Percentiles rank a stretch among this genome's conserved stretches.
These are phyloP conservation scores for Eupelmus urozonus DNA, from an alignment of 2,888 invertebrate species.

Conservation along the genomic window DNA sequence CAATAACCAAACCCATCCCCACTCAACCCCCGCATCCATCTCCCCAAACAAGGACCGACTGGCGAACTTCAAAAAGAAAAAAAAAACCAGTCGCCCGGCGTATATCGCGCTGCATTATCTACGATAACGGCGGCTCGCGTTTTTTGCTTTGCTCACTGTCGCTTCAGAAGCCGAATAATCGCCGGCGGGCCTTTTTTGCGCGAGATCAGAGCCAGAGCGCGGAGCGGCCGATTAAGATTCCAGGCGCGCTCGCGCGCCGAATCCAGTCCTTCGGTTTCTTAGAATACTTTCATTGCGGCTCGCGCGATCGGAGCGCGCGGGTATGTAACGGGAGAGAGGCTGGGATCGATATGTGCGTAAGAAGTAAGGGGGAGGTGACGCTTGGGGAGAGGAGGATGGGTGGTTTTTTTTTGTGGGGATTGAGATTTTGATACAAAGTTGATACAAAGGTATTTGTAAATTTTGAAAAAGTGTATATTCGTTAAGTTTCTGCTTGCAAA, in stretches of 20 bases:
- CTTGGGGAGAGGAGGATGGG: no score
- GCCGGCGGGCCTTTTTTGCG: conserved; percentile 20
- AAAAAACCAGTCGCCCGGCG: conserved; percentile 19
- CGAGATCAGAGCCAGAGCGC: neutral
- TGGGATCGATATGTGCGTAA: no score
- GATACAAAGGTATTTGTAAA: no score
- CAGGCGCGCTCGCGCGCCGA: conserved; percentile 39
- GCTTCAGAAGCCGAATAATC: conserved; percentile 46
- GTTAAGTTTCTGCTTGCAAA: no score
- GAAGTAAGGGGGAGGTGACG: no score
- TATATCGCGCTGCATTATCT: conserved; percentile 42
- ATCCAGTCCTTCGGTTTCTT: conserved; percentile 59
- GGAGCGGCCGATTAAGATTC: conserved; percentile 60
- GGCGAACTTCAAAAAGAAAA: conserved; percentile 4
- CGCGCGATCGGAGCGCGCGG: neutral
- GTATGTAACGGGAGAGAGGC: conserved; percentile 4
- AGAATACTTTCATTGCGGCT: conserved; percentile 56
- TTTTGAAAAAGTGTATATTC: no score
- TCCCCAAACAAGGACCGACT: no score
- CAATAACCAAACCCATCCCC: no score
- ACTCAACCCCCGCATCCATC: no score
- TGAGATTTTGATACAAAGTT: no score
- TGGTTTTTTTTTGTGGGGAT: no score
- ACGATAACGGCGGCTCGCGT: conserved; percentile 28
- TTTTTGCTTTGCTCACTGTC: conserved; percentile 25